These are phyloP conservation scores for Hexactinellida sp. DNA, from an alignment of 37 sponge, comb jelly and placozoan species.

Conservation along the genomic window DNA sequence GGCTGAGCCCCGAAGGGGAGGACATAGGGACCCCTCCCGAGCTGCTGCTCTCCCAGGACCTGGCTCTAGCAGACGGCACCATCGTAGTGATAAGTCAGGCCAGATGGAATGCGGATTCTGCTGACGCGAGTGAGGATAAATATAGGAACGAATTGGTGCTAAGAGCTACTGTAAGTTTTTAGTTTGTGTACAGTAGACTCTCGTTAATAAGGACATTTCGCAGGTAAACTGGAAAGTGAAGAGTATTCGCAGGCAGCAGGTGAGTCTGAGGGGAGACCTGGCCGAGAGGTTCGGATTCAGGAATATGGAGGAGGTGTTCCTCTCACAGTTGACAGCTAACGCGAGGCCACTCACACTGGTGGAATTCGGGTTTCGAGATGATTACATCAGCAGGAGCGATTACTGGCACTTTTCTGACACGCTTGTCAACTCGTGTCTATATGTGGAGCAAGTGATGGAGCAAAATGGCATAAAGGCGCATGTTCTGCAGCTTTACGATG, in stretches of 20 bases:
- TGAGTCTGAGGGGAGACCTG: neutral
- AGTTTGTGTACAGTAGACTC: neutral
- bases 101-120: neutral
- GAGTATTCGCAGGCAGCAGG: neutral
- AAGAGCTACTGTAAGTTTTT: neutral
- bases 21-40: neutral
- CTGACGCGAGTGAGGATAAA: neutral
- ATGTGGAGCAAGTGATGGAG: neutral
- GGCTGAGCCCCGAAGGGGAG: neutral
- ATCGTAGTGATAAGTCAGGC: neutral
- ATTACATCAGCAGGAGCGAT: neutral
- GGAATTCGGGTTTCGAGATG: neutral
- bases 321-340: neutral
- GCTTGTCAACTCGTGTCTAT: slow-evolving; percentile 4
- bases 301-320: neutral
- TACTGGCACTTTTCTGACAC: slow-evolving; percentile 17
- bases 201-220: neutral
- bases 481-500: neutral
- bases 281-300: neutral
- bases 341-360: neutral
- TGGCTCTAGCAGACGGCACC: neutral
- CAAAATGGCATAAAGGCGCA: neutral
- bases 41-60: neutral
- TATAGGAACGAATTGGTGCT: neutral
- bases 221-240: neutral